phyloP scores from a whole-genome alignment of 2,797 vertebrate genomes.

The Sitta carolinensis region DNA sequence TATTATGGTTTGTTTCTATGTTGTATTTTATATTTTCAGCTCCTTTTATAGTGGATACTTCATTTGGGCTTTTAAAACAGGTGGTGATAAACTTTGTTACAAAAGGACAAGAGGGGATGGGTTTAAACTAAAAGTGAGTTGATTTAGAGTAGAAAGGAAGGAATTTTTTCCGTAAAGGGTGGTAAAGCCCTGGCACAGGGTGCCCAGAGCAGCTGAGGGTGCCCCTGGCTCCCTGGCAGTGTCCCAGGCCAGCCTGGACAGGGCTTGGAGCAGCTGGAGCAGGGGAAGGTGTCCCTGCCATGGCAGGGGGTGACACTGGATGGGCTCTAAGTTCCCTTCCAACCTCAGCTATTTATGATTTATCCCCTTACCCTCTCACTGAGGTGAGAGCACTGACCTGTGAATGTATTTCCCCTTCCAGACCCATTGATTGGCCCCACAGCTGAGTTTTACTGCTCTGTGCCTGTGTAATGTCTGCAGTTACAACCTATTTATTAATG shows the following conservation, averaged over 20 bases:
- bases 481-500: neutral
- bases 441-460: neutral
- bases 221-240: neutral
- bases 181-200: rapidly evolving
- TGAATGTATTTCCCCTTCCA: neutral
- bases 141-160: neutral
- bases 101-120: neutral
- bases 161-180: neutral
- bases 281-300: neutral
- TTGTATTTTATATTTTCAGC: neutral
- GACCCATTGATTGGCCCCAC: no score
- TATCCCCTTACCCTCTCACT: neutral
- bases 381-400: neutral
- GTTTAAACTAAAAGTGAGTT: neutral
- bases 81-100: neutral
- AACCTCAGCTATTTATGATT: neutral
- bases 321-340: neutral
- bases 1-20: neutral
- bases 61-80: neutral
- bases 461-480: neutral
- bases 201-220: neutral
- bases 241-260: rapidly evolving
- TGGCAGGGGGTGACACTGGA: neutral
- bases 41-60: neutral
- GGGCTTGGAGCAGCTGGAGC: neutral